phyloP scores from a whole-genome alignment of 2,113 vertebrate genomes.

The Theristicus caerulescens region DNA sequence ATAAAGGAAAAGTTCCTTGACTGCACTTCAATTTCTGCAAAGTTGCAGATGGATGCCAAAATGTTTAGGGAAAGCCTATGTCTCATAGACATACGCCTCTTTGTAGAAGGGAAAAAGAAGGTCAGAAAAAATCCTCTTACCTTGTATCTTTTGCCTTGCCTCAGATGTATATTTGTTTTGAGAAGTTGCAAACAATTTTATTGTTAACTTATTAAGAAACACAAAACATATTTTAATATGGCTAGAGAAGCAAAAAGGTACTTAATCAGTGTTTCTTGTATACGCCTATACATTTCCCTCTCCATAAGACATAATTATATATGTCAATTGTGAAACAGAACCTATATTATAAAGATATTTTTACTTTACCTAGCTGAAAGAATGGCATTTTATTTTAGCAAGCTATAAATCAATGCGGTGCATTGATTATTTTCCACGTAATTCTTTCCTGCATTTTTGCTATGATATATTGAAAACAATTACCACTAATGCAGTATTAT shows the following conservation, averaged over 20 bases:
- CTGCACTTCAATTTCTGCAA: slow-evolving; percentile 72
- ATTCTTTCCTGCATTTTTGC: slow-evolving; percentile 65
- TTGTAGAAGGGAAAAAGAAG: slow-evolving; percentile 57
- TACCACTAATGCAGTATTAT: slow-evolving; percentile 75
- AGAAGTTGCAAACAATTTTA: slow-evolving; percentile 69
- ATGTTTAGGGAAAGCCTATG: slow-evolving; percentile 68
- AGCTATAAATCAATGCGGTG: slow-evolving; percentile 78
- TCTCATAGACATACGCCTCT: slow-evolving; percentile 79
- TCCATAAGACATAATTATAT: slow-evolving; percentile 76
- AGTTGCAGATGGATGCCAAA: slow-evolving; percentile 73
- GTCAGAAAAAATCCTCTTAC: slow-evolving; percentile 57
- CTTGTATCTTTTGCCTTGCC: slow-evolving; percentile 71
- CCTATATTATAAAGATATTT: slow-evolving; percentile 80
- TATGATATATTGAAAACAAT: slow-evolving; percentile 60
- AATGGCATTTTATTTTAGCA: slow-evolving; percentile 80
- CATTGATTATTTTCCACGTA: slow-evolving; percentile 73
- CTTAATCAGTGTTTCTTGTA: slow-evolving; percentile 74
- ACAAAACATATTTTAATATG: slow-evolving; percentile 69
- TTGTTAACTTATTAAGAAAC: slow-evolving; percentile 78
- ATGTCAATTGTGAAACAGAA: slow-evolving; percentile 78
- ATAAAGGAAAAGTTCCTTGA: slow-evolving; percentile 44
- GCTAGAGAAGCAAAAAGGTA: slow-evolving; percentile 73
- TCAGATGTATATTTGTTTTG: slow-evolving; percentile 71
- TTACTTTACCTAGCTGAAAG: slow-evolving; percentile 75
- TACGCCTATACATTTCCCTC: slow-evolving; percentile 67